A percentile compares a stretch with the other conserved stretches of the same genome.
phyloP scores from a whole-genome alignment of 2,797 vertebrate species.

The Cuculus canorus region DNA sequence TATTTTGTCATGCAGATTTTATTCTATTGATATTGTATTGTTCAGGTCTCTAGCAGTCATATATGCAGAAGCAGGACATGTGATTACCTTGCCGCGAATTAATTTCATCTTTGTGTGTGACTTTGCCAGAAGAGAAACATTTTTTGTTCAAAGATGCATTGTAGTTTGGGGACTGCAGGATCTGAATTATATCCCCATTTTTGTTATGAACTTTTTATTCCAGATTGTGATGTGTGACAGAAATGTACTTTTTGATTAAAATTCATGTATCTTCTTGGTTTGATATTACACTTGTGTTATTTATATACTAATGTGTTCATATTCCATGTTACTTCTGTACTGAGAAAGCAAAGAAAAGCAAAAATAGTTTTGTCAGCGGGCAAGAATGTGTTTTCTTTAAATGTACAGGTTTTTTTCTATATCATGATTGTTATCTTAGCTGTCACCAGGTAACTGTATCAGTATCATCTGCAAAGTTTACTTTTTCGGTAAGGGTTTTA shows the following conservation, averaged over 20 bases:
- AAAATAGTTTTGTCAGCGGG: not conserved
- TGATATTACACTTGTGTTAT: not conserved
- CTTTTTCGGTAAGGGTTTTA: not conserved
- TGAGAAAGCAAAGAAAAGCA: not conserved
- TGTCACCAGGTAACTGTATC: not conserved
- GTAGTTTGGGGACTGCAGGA: not conserved
- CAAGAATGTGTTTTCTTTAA: not conserved
- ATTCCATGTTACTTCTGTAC: not conserved
- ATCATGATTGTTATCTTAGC: not conserved
- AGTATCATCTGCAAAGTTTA: not conserved
- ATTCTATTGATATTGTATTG: not conserved
- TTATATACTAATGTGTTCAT: not conserved
- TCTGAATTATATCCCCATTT: not conserved
- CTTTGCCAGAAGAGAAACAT: not conserved
- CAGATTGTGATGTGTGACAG: not conserved
- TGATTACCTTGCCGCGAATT: not conserved
- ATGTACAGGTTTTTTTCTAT: rapidly evolving
- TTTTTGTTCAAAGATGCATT: not conserved
- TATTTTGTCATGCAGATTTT: not conserved
- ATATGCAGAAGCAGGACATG: not conserved
- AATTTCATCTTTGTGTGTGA: not conserved
- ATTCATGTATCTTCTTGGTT: not conserved
- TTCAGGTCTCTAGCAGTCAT: not conserved
- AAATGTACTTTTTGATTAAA: not conserved
- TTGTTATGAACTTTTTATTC: not conserved